Base-by-base conservation (phyloP, 1,140 invertebrate genomes). In the Varroa destructor region DNA sequence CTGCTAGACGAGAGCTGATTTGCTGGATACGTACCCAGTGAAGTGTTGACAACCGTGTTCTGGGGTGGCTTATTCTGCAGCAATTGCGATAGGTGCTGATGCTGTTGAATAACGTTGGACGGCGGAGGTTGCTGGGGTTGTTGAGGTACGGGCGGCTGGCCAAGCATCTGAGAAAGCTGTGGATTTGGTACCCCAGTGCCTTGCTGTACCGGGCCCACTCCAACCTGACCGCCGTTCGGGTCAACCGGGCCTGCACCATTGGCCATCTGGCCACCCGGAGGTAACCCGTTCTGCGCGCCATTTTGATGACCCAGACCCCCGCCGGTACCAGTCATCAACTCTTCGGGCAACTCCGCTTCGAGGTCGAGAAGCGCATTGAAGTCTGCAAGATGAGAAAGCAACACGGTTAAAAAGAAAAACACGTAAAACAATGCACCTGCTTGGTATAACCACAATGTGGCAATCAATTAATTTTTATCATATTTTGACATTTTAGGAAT, bases 321-420 rank as follows among this genome's bases (percentile, higher is more conserved):
- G 43, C 71, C 73, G 42, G 55, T 67, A 43, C 71, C 71, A 43
- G 46, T 71, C 46, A 73, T 58, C 54, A 75, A 71, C 71, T 75
- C 74, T 57, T 75, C 74, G 51, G 74, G 74, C 55, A 75, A 71
- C 14, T 72, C 43, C n/a, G 14, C 43, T 51, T 73, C 73, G 5
- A 73, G 58, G 25, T 73, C 71, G 36, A 67, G 61, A 8, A 67
- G 61, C 61, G 40, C 40, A 40, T 40, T 67, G 37, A 67, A 67
- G 10, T 67, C 61, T 67, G 61, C 37, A 67, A 67, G 40, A 8
- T 12, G 1, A 67, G 36, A 67, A 51, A 8, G 46, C 8, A 8
- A 51, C 25, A 25, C 8, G 46, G 3, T 51, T 8, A 51, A 8
- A 51, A 51, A 3, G 46, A 8, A 8, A 3, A 5, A 8, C 8